Base-by-base conservation (phyloP, 53 echinoderm and acorn worm species). In the Actinopyga echinites region DNA sequence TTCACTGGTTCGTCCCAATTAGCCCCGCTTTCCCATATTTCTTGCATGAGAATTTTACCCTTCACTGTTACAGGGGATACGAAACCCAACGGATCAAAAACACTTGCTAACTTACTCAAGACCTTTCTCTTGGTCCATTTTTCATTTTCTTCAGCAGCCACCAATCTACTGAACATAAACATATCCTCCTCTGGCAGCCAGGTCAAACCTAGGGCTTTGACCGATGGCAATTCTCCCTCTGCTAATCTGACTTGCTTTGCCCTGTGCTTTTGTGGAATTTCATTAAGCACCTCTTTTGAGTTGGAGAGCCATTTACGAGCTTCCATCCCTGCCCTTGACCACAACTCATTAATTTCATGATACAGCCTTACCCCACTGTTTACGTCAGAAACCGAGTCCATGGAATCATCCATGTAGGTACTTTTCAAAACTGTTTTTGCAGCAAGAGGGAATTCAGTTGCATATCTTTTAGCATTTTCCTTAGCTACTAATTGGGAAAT, bases 151-250 rank as follows among this genome's bases (percentile, higher is more conserved):
- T 63, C 23, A 5, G 5, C 1, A 20, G 7, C 5, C 10, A 45
- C 82, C 9, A 24, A 3, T 4, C 1, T 34, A 17, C 88, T 75
- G 79, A 94, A 94, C 3, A 88, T 64, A 74, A 91, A 94, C 52
- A 59, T 32, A 63, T 94, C 94, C 8, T 83, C 69, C 32, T 93
- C 89, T 10, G 83, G 43, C 32, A 88, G 82, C 94, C 91, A 91
- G 33, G 86, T 84, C 29, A 89, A 54, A 0, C 94, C 89, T 15
- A 94, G 69, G 2, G 87, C 86, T 79, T 74, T 80, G 30, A 89
- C 86, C 2, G 91, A 11, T 0, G 89, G 87, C 7, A 89, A 68
- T 10, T 84, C 80, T 28, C 83, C 82, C 37, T 64, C 57, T 8
- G 84, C 31, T 0, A 94, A 71, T 24, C 89, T 84, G 30, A 87